Evolutionary conservation across 2,888 invertebrate species (phyloP), one percentile per base, ranked within the genome.

Genomic region (Chorisops tibialis): DNA sequence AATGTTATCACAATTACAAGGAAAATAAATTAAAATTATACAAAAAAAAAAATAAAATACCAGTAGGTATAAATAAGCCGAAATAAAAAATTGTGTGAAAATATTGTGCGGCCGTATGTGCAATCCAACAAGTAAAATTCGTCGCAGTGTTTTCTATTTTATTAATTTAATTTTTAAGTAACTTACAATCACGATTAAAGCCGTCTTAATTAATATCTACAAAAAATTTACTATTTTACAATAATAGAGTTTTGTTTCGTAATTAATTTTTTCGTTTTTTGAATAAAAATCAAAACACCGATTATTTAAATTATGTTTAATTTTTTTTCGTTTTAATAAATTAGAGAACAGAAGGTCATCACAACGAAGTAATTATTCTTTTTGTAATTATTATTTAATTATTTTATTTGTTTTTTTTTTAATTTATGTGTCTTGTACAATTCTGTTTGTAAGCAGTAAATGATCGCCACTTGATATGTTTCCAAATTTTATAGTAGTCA

Each of bases 381-480:
- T 30, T 9, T 30, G 2, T 30, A 30, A 60, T 19, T 63, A 62
- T 51, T 54, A n/a, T 12, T 22, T 45, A 37, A 18, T 50, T n/a
- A 39, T 51, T 48, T 52, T 56, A 62, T 51, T 56, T 52, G 63
- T 54, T 61, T 37, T 24, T 47, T 47, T 48, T 21, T 12, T 50
- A 12, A 63, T 60, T 61, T 64, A 59, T 62, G 65, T 64, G 37
- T 56, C 45, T 61, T 41, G 59, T 47, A 45, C 5, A 38, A 38
- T 35, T 41, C 58, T 59, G 47, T 60, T 62, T 65, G 39, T 52
- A 65, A 24, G 62, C 66, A 43, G 48, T 47, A 59, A 52, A 21
- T 63, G 68, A 70, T 72, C 88, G 86, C 88, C 88, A 88, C 85
- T 88, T 88, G 82, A 85, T 86, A 82, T 88, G 88, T 80, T 88